phyloP scores from a whole-genome alignment of 2,797 vertebrate genomes.

The Morus bassanus region DNA sequence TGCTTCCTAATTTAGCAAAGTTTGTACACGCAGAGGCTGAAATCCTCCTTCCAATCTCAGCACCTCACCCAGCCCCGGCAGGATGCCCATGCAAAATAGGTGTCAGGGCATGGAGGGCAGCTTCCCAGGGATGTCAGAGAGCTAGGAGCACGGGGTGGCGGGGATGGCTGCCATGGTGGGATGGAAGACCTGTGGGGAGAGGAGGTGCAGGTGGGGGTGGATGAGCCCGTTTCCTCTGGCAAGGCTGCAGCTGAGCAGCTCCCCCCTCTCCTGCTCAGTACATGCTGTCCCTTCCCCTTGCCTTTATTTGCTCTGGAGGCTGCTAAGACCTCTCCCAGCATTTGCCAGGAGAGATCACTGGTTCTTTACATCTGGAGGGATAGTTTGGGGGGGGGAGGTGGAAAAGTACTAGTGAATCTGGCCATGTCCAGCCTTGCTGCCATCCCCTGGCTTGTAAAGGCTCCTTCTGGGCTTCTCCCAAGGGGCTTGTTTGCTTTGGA shows the following conservation, averaged over 20 bases:
- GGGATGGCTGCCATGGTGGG: background rate
- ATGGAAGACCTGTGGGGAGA: background rate
- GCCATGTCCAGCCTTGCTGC: background rate
- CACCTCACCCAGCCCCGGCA: rapidly evolving
- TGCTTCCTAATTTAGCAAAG: background rate
- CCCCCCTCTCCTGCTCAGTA: background rate
- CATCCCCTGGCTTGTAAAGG: background rate
- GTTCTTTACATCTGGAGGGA: conserved; percentile 19
- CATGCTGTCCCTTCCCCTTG: background rate
- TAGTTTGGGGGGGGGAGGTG: background rate
- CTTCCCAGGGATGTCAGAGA: rapidly evolving
- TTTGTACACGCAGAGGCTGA: background rate
- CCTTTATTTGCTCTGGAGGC: conserved; percentile 69
- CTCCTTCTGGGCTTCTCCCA: conserved; percentile 28
- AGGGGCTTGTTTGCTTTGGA: conserved; percentile 48
- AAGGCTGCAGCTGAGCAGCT: background rate
- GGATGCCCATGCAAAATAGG: background rate
- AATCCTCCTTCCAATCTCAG: background rate
- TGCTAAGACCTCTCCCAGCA: background rate
- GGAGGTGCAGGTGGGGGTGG: background rate
- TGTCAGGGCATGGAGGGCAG: background rate
- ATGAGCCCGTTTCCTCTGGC: background rate
- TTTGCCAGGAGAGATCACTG: conserved; percentile 57
- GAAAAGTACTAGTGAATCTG: conserved; percentile 72
- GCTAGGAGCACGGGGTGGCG: background rate